Percentiles rank a stretch among this genome's conserved stretches.
phyloP scores from a whole-genome alignment of 1,140 invertebrate genomes.

The Condylostylus longicornis region DNA sequence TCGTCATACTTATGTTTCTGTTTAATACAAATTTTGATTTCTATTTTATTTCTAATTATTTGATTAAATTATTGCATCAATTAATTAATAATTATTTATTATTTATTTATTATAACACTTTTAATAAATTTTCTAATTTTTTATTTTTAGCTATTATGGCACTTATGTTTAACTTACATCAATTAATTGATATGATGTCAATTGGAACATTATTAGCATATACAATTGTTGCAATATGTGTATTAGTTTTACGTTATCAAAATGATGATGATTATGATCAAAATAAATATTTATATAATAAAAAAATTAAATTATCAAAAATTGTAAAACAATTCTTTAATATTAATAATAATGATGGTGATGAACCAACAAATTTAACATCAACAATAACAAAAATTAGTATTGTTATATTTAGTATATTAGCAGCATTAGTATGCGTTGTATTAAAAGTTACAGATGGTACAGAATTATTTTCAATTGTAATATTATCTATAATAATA shows the following conservation, averaged over 20 bases:
- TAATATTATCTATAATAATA: slow-evolving; percentile 14
- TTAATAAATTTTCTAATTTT: slow-evolving; percentile 11
- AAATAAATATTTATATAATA: not conserved
- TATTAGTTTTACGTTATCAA: slow-evolving; percentile 63
- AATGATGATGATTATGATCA: slow-evolving; percentile 23
- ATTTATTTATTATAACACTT: not conserved
- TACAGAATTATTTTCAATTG: not conserved
- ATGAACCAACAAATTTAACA: slow-evolving; percentile 40
- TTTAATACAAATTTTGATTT: not conserved
- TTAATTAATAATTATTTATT: not conserved
- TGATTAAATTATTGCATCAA: not conserved
- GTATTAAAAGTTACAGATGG: slow-evolving; percentile 1
- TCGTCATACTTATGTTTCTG: not conserved
- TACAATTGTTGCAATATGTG: slow-evolving; percentile 78
- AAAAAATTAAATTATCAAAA: too few relatives aligned
- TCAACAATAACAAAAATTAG: slow-evolving; percentile 41
- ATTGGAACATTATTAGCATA: slow-evolving; percentile 90
- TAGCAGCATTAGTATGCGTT: slow-evolving; percentile 10
- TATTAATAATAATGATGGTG: slow-evolving; percentile 40
- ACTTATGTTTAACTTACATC: slow-evolving; percentile 69
- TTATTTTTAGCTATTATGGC: slow-evolving; percentile 57
- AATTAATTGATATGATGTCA: slow-evolving; percentile 93
- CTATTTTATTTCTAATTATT: not conserved
- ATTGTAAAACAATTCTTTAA: slow-evolving; percentile 36
- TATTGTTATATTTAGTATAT: slow-evolving; percentile 38